Evolutionary conservation across 2,797 vertebrate genomes (phyloP), one percentile per base, ranked within the genome.

Genomic region (Protonibea diacanthus): DNA sequence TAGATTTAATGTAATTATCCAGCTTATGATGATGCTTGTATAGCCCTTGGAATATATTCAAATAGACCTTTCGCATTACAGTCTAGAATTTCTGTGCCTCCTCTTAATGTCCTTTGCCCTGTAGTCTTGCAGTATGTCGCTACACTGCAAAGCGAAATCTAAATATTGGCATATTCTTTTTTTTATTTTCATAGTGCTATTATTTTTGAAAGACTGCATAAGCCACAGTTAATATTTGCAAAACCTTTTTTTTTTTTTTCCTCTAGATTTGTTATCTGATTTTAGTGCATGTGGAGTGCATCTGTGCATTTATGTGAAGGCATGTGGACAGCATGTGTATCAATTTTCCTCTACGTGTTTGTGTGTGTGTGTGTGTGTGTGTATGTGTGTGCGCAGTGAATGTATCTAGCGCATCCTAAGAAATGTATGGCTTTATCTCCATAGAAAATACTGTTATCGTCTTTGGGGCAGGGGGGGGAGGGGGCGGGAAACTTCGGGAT

Each of bases 391-490:
- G 63, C 59, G 88, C 81, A 69, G 86, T 92, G 85, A 89, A 80
- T 89, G 82, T 91, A 85, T 88, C 88, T 89, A 91, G 90, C 89
- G 89, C 91, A 88, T 93, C 91, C 93, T 94, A 94, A 92, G 96
- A 97, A 97, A 97, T 96, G 96, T 98, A 99, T 99, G 98, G 98
- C 98, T 99, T 99, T 96, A 96, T 97, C 98, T 99, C 97, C 98
- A 96, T 97, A 90, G 85, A 93, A 94, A 95, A 94, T 86, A 94
- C 94, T 92, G 91, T 93, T 88, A 91, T 90, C 69, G 88, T 95
- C 94, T 95, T 95, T 95, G 90, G 91, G 93, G 91, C 78, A 21
- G 68, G 57, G 0, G 29, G 21, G 55, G 77, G 71, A 15, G 20
- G 56, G 27, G 52, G 52, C 75, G 61, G 71, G 94, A 91, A 78